Base-by-base conservation (phyloP, 2,113 vertebrate genomes). In the Polyodon spathula region DNA sequence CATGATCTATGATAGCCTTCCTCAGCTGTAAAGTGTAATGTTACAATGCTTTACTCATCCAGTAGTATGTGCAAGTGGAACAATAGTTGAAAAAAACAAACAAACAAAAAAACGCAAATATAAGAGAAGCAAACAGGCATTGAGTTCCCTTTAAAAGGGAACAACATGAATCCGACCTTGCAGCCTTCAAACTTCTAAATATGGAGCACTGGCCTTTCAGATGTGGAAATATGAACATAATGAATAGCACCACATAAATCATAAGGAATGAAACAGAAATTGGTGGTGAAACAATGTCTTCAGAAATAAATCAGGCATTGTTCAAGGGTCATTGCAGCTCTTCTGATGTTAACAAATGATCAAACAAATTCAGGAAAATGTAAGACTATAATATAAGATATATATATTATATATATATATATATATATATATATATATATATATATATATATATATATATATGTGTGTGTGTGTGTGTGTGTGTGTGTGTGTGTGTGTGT, bases 1-100 rank as follows among this genome's bases (percentile, higher is more conserved):
- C 80, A 59, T 88, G 87, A 76, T 89, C 87, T 68, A 88, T 86
- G 62, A 89, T 87, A 63, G 87, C 87, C 68, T 89, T 89, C 16
- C 82, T 82, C 62, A 89, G 84, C 87, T 89, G 73, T 55, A 61
- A 63, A 70, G 63, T 53, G 15, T 37, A 55, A 55, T 38, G 37
- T 55, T 6, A 38, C 37, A 6, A 10, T 27, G 17, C 6, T 37
- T 55, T 17, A 55, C 8, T 17, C 2, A 37, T 27, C 8, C 53
- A 55, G 53, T 16, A 4, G 2, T 53, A 11, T 53, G 17, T 8
- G 17, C 53, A 16, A 16, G 2, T 27, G 37, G 4, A 44, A 39
- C 42, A 56, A 17, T 54, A 27, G n/a, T n/a, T n/a, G n/a, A n/a
- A n/a, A n/a, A 27, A 27, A 27, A 27, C 27, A 27, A 27, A n/a